phyloP scores from a whole-genome alignment of 2,113 vertebrate genomes.

The Spheniscus mendiculus region DNA sequence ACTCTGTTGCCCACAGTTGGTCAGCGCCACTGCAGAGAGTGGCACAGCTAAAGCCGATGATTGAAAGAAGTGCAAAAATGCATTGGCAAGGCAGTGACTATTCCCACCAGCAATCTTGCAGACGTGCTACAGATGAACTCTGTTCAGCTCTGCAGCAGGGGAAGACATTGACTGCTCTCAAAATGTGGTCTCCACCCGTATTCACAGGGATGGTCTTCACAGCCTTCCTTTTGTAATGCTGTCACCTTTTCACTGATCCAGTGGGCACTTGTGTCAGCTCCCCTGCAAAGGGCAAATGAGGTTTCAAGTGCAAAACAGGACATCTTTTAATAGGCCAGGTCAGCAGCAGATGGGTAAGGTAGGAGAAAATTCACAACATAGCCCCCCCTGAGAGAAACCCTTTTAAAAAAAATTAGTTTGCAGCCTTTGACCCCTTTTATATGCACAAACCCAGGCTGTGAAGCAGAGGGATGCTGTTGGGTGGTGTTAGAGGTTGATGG shows the following conservation, averaged over 20 bases:
- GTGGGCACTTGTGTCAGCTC: neutral
- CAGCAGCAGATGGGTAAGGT: neutral
- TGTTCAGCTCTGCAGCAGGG: constrained; percentile 8
- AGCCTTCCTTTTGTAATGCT: neutral
- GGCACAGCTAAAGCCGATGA: neutral
- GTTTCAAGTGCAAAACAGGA: neutral
- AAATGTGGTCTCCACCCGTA: neutral
- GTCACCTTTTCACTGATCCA: neutral
- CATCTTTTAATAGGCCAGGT: neutral
- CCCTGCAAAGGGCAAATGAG: neutral
- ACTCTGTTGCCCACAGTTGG: neutral
- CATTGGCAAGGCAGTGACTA: neutral
- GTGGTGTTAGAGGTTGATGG: neutral
- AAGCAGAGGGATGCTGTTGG: neutral
- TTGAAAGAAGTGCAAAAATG: neutral
- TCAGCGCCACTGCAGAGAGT: neutral
- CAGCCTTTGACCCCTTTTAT: neutral
- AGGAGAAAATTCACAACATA: constrained; percentile 4
- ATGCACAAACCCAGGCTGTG: neutral
- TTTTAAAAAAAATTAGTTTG: neutral
- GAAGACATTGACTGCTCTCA: constrained; percentile 21
- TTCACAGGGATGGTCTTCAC: neutral
- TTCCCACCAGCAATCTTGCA: constrained; percentile 38
- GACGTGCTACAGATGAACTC: neutral
- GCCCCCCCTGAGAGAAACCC: neutral